phyloP scores from a whole-genome alignment of 2,797 vertebrate species.

The Scomberomorus guttatus region DNA sequence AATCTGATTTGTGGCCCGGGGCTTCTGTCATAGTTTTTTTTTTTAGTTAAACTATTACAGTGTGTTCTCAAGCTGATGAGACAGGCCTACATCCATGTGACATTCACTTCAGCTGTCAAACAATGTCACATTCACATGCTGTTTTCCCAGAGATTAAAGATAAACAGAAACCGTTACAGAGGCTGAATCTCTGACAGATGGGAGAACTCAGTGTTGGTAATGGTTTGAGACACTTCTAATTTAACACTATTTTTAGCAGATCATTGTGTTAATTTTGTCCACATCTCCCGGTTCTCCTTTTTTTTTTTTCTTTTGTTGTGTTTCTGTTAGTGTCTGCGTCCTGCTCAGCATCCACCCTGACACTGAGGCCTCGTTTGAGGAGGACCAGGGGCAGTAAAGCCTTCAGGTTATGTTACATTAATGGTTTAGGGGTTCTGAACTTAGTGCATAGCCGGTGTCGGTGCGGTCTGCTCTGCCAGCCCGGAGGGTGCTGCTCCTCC shows the following conservation, averaged over 20 bases:
- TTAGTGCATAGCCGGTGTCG: slow-evolving; percentile 28
- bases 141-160: slow-evolving; percentile 14
- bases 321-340: neutral
- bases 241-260: neutral
- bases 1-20: neutral
- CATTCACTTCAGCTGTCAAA: neutral
- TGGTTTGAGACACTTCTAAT: neutral
- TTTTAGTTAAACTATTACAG: neutral
- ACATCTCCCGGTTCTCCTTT: neutral
- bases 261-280: neutral
- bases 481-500: neutral
- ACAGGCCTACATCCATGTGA: neutral
- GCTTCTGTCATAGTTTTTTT: neutral
- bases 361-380: neutral
- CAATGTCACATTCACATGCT: neutral
- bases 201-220: neutral
- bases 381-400: neutral
- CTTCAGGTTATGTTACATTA: slow-evolving; percentile 27
- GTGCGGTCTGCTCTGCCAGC: neutral
- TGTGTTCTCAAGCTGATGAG: neutral
- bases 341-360: neutral
- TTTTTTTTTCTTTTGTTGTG: neutral
- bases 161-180: slow-evolving; percentile 4
- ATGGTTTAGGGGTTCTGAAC: neutral
- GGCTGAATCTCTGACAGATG: neutral